Evolutionary conservation across 2,888 invertebrate species (phyloP), one percentile per base, ranked within the genome.

Genomic region (Calameuta pallipes): DNA sequence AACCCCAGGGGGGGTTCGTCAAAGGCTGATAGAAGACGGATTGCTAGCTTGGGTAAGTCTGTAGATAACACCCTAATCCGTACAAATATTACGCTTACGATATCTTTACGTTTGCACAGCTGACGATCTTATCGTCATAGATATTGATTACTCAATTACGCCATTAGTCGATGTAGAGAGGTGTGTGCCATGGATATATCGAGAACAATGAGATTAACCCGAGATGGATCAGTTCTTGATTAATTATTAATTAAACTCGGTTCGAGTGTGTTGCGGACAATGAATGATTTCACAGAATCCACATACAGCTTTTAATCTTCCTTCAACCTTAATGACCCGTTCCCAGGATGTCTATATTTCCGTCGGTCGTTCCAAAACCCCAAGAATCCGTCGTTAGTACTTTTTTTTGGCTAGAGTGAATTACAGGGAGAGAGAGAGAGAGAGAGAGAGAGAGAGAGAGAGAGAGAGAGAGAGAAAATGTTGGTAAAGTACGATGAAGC

Each of bases 391-490:
- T 56, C 56, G 56, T 56, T 56, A 23, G 56, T 23, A 56, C 56
- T 56, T 56, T 56, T 56, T 33, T 33, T 33, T 33, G 35, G 15
- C 0, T 35, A 74, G 36, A 23, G 1, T 4, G 9, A 34, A 3
- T 31, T n/a, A 41, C 4, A 41, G 41, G 1, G 41, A 15, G 15
- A 0, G 37, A 31, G 37, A 12, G n/a, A 41, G n/a, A n/a, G n/a
- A n/a, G n/a, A n/a, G n/a, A n/a, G 33, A 36, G 36, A 36, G 36
- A 75, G 69, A 76, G 70, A 70, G 35, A 36, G 35, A 30, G 70
- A 33, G 36, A 6, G 36, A 23, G 73, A 74, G n/a, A 41, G 37
- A 31, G 37, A 12, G n/a, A 41, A 15, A 76, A 74, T 41, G 33
- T 13, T n/a, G 23, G 69, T 73, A 56, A 74, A 36, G n/a, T 34